phyloP scores from a whole-genome alignment of 2,888 invertebrate species.

The Drosophila nr. perissopoda region DNA sequence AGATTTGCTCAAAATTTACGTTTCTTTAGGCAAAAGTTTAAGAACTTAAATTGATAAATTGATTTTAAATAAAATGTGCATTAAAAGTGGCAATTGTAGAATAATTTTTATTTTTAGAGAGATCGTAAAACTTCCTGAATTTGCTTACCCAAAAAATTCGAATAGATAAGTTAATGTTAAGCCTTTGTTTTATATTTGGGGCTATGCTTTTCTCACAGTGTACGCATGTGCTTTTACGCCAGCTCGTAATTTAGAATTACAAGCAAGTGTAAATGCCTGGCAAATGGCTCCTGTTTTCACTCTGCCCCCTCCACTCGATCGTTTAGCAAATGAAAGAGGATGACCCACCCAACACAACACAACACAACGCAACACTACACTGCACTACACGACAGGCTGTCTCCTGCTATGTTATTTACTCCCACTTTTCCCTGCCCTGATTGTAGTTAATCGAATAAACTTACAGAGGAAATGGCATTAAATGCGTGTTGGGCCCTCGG shows the following conservation, averaged over 20 bases:
- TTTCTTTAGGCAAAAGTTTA: not conserved
- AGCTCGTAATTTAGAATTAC: slow-evolving; percentile 73
- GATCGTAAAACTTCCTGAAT: not conserved
- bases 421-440: slow-evolving; percentile 41
- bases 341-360: slow-evolving; percentile 1
- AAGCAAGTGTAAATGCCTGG: slow-evolving; percentile 69
- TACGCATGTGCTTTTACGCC: slow-evolving; percentile 16
- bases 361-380: not conserved
- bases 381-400: not conserved
- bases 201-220: not conserved
- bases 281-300: not conserved
- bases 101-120: no score
- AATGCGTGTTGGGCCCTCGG: slow-evolving; percentile 70
- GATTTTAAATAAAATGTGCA: not conserved
- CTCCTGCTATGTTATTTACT: slow-evolving; percentile 10
- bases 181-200: not conserved
- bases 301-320: not conserved
- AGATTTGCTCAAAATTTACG: not conserved
- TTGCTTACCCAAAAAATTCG: fast-evolving
- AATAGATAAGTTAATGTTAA: not conserved
- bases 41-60: not conserved
- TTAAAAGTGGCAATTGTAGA: not conserved
- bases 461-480: slow-evolving; percentile 72
- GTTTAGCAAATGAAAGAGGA: slow-evolving; percentile 30
- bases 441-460: slow-evolving; percentile 78